phyloP scores from a whole-genome alignment of 2,888 invertebrate species.

The Agriotes lineatus region DNA sequence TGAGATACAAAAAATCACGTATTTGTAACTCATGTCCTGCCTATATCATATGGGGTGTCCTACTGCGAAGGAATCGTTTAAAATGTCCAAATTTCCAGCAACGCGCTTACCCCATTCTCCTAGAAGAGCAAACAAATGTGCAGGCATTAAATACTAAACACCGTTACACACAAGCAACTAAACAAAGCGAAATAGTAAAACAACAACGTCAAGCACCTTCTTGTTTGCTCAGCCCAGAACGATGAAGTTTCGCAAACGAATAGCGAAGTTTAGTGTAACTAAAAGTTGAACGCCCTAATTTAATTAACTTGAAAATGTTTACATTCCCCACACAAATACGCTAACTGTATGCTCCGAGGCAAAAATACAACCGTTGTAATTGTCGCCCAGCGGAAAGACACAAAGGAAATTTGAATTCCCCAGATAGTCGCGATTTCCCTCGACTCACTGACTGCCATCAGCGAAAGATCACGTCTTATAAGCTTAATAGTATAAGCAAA shows the following conservation, averaged over 20 bases:
- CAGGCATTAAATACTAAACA: too few relatives aligned
- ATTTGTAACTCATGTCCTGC: too few relatives aligned
- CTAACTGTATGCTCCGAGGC: neutral
- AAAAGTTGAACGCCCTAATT: conserved; percentile 25
- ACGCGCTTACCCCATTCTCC: too few relatives aligned
- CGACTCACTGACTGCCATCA: conserved; percentile 14
- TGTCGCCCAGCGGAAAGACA: neutral
- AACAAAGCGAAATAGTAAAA: neutral
- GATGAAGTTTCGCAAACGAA: conserved; percentile 17
- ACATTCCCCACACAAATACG: neutral
- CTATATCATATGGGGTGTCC: too few relatives aligned
- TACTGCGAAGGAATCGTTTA: too few relatives aligned
- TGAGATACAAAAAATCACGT: too few relatives aligned
- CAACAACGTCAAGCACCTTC: conserved; percentile 2
- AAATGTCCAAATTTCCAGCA: too few relatives aligned
- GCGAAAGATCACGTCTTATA: conserved; percentile 17
- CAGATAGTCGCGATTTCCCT: conserved; percentile 15
- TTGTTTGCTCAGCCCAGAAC: conserved; percentile 16
- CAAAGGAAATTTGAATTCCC: conserved; percentile 19
- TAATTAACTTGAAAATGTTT: conserved; percentile 26
- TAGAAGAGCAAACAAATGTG: too few relatives aligned
- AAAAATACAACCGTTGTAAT: conserved; percentile 6
- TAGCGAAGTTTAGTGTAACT: conserved; percentile 14
- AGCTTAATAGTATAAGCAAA: conserved; percentile 10
- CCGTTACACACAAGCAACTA: too few relatives aligned